Evolutionary conservation across 2,888 invertebrate genomes (phyloP), one percentile per base, ranked within the genome.

Genomic region (Neoascia interrupta): DNA sequence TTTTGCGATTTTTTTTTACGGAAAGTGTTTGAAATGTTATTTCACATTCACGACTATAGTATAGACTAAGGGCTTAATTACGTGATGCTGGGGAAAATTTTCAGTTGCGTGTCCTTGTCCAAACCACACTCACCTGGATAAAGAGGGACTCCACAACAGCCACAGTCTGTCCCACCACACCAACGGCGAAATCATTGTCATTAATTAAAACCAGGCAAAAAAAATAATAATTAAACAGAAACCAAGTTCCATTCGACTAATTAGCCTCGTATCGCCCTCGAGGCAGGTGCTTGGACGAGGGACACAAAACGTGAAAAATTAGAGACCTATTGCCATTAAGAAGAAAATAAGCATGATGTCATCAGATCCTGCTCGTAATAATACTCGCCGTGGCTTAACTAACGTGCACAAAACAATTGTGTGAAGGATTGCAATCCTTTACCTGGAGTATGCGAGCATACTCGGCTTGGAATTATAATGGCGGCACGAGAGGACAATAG

Each of bases 41-140:
- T 72, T 47, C 58, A 70, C 54, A 43, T 61, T 31, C 79, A 56
- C 54, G 72, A 73, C 79, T 68, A 31, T n/a, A 31, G n/a, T n/a
- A 61, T 72, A 70, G 76, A 58, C 61, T 79, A 79, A 61, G 43
- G 51, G 61, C 73, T 79, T 73, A 79, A 79, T 79, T 73, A 79
- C 68, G 73, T 73, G 61, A 61, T 61, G 56, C 54, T 73, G 66
- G 54, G 72, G 43, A n/a, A 34, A 23, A 61, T 61, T 66, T 73
- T 61, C 49, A 74, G 72, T 68, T 73, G 79, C 66, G 56, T 79
- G 66, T 73, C 61, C 23, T 16, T 73, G 66, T 64, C 61, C 18
- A n/a, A 66, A 56, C 79, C 79, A 79, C 79, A 79, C 54, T 61
- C 45, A 79, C 79, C 72, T 72, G n/a, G n/a, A n/a, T n/a, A 61